Percentiles rank a stretch among this genome's conserved stretches.
phyloP scores from a whole-genome alignment of 2,113 vertebrate genomes.

The Suncus etruscus region DNA sequence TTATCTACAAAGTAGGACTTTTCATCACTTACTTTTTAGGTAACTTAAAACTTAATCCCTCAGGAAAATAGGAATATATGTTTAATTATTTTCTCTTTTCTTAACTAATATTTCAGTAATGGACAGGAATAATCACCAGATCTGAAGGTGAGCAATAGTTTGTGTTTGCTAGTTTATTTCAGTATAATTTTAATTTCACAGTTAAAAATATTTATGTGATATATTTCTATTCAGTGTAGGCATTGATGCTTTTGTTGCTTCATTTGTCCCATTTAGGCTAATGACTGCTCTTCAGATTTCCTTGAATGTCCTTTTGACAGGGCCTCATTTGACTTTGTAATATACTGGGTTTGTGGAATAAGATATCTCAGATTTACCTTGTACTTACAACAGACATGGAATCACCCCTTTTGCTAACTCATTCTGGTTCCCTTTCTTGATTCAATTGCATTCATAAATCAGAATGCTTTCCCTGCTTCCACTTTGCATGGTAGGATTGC shows the following conservation, averaged over 20 bases:
- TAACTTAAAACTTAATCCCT: background rate
- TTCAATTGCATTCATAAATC: background rate
- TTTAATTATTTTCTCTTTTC: too few relatives aligned
- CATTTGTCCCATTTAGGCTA: background rate
- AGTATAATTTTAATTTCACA: background rate
- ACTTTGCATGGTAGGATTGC: background rate
- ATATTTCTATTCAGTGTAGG: background rate
- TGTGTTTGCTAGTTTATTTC: background rate
- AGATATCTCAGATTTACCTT: background rate
- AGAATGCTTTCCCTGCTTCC: too few relatives aligned
- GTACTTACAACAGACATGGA: background rate
- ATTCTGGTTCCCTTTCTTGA: background rate
- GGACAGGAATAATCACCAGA: too few relatives aligned
- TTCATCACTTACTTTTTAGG: background rate
- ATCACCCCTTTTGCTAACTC: background rate
- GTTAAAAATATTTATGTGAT: background rate
- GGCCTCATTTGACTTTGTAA: background rate
- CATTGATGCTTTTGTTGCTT: background rate
- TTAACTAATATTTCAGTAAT: too few relatives aligned
- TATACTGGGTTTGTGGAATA: background rate
- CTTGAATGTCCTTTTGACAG: background rate
- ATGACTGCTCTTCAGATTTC: background rate
- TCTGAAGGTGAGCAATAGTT: background rate
- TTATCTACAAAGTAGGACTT: background rate
- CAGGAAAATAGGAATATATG: background rate